phyloP scores from a whole-genome alignment of 2,797 vertebrate species.

The Aeoliscus strigatus region DNA sequence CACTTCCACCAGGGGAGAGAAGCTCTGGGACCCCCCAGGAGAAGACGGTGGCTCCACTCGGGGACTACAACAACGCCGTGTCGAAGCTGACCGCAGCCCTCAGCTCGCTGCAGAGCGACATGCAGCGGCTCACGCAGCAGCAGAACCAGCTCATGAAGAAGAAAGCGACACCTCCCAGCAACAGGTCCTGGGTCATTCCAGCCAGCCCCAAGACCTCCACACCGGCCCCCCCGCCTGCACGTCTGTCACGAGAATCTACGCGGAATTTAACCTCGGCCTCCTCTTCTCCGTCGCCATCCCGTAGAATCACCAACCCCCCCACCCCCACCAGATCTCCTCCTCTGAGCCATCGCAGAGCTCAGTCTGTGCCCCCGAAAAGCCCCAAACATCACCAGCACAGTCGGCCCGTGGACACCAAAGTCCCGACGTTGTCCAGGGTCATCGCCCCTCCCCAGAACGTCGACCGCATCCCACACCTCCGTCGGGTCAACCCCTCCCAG shows the following conservation, averaged over 20 bases:
- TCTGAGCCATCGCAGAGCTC: constrained; percentile 67
- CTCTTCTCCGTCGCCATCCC: constrained; percentile 78
- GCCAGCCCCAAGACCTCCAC: constrained; percentile 66
- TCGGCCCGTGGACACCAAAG: constrained; percentile 73
- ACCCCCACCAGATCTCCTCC: constrained; percentile 74
- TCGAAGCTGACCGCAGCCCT: constrained; percentile 86
- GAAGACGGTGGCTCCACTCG: constrained; percentile 74
- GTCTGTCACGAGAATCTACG: constrained; percentile 68
- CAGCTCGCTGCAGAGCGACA: constrained; percentile 84
- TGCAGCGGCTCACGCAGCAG: constrained; percentile 87
- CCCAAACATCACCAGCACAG: constrained; percentile 73
- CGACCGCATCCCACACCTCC: constrained; percentile 84
- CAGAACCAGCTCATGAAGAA: constrained; percentile 83
- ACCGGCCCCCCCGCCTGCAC: constrained; percentile 41
- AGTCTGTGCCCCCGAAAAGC: constrained; percentile 82
- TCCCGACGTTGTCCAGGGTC: constrained; percentile 75
- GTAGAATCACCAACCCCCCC: constrained; percentile 55
- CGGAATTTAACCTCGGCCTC: constrained; percentile 68
- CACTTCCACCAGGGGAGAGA: constrained; percentile 40
- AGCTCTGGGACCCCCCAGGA: constrained; percentile 62
- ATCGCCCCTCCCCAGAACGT: constrained; percentile 81
- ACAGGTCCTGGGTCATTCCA: constrained; percentile 83
- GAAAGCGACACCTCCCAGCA: constrained; percentile 51
- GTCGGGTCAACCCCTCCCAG: constrained; percentile 81
- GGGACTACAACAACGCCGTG: constrained; percentile 88